Evolutionary conservation across 2,113 vertebrate genomes (phyloP).

Genomic region (Corythornis madagascariensis): DNA sequence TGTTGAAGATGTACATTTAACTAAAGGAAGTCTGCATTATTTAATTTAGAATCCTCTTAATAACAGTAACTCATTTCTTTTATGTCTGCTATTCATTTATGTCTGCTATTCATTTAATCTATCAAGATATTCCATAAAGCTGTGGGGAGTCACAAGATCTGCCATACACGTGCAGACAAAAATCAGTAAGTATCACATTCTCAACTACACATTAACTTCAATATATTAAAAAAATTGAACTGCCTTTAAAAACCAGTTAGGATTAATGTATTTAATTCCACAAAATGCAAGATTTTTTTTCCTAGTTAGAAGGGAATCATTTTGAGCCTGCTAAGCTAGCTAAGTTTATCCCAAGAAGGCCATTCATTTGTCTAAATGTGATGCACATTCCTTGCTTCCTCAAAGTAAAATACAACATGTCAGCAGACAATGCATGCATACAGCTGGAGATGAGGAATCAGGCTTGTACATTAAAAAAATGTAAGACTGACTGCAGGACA

Average conservation of each 20-base stretch:
- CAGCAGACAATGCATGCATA: background rate
- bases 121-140: background rate
- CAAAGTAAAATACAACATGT: background rate
- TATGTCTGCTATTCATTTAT: background rate
- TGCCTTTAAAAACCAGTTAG: background rate
- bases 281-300: background rate
- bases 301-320: background rate
- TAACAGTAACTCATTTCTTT: background rate
- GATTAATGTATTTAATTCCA: background rate
- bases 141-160: background rate
- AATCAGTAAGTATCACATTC: background rate
- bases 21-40: background rate
- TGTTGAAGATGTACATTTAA: background rate
- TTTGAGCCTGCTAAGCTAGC: background rate
- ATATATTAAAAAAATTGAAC: background rate
- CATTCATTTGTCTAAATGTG: background rate
- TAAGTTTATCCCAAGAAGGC: background rate
- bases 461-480: background rate
- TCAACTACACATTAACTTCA: background rate
- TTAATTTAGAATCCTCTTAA: background rate
- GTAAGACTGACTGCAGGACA: background rate
- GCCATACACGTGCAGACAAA: accelerated
- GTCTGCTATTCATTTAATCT: background rate
- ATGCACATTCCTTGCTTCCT: background rate
- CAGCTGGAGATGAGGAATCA: background rate